Evolutionary conservation across 2,797 vertebrate species (phyloP).

Genomic region (Alca torda): DNA sequence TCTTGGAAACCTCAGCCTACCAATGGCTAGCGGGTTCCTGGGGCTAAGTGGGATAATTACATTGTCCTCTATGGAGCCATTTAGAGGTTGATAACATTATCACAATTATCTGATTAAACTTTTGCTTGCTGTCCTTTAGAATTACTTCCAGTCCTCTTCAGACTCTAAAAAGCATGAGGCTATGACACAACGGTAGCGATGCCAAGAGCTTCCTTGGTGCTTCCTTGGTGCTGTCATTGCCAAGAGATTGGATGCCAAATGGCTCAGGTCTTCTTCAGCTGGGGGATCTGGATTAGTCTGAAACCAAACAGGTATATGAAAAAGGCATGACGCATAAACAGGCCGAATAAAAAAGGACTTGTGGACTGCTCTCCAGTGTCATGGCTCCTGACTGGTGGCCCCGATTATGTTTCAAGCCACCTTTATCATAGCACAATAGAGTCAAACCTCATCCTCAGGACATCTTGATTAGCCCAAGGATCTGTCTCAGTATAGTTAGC

Average conservation of each 20-base stretch:
- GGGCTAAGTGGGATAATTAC: background rate
- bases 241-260: background rate
- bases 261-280: background rate
- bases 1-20: background rate
- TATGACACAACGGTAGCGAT: accelerated
- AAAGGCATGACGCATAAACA: background rate
- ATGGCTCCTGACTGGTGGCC: background rate
- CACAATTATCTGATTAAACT: background rate
- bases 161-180: background rate
- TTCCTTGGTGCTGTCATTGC: background rate
- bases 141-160: background rate
- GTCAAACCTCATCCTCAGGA: background rate
- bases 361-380: background rate
- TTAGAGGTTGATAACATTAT: background rate
- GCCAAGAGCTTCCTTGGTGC: background rate
- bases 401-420: background rate
- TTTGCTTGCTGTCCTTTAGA: background rate
- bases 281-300: background rate
- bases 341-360: background rate
- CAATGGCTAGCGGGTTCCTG: background rate
- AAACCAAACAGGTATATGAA: background rate
- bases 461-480: background rate
- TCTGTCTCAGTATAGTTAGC: background rate
- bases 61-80: background rate
- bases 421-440: background rate